Evolutionary conservation across 2,797 vertebrate species (phyloP), one percentile per base, ranked within the genome.

Genomic region (Clarias pachynema): DNA sequence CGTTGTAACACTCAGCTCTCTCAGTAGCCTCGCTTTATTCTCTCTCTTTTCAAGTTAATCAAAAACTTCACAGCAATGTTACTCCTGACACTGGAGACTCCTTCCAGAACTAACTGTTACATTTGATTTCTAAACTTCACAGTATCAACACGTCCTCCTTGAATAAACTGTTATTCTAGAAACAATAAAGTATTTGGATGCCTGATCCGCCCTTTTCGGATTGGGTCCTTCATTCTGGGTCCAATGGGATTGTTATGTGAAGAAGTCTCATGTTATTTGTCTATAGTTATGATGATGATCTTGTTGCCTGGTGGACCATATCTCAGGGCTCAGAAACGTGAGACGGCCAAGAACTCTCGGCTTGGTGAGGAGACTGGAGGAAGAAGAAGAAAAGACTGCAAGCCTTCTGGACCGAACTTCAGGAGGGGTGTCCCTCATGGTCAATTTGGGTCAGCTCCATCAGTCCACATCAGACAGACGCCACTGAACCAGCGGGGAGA

Each of bases 341-440:
- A 79, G 86, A 89, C 74, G 89, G 88, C 88, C 88, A 89, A 91
- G 90, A 85, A 5, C 90, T 91, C 90, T 89, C 87, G 72, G 85
- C 92, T 89, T 91, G 94, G 93, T 87, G 90, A 90, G 88, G 93
- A 87, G 89, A 92, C 88, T 90, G 92, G 4, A 91, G 92, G 91
- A 92, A 91, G 44, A 44, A 10, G 9, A 44, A 10, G 8, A 44
- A 44, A 10, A 44, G 91, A 94, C 93, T 91, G 24, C 93, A 93
- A 80, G 87, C 89, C 91, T 90, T 6, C 86, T 85, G 74, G 85
- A 87, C 89, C 89, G 89, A 93, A 94, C 85, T 86, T 84, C 91
- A 93, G 92, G 94, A 94, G 93, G 93, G 9, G 44, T 44, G 44
- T 94, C 89, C 90, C 90, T 92, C 92, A 87, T 83, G 87, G 89